Conservation (phyloP, 2,888 invertebrate genomes). For the Melieria picta region DNA sequence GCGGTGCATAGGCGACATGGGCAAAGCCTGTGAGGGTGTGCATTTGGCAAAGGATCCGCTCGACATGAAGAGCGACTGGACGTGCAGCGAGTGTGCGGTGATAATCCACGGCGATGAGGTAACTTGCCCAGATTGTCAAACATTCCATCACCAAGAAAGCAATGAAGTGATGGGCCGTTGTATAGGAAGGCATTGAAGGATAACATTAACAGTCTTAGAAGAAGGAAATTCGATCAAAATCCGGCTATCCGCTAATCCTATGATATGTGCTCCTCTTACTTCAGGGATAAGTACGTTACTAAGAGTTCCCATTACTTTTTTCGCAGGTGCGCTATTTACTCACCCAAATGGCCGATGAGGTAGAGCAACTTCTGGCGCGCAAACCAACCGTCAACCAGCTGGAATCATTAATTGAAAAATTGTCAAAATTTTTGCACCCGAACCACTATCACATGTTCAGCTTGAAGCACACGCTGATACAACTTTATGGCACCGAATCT, state of each 20-base stretch:
- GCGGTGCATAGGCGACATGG: constrained; percentile 67
- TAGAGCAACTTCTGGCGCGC: constrained; percentile 71
- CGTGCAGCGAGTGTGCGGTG: constrained; percentile 76
- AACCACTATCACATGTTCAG: constrained; percentile 87
- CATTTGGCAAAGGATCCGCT: constrained; percentile 79
- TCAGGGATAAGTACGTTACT: neutral
- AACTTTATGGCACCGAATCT: constrained; percentile 78
- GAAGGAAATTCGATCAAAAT: too few relatives aligned
- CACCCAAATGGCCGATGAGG: constrained; percentile 80
- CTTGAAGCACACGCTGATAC: constrained; percentile 83
- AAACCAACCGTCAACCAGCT: constrained; percentile 71
- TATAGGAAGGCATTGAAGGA: too few relatives aligned
- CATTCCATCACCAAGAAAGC: neutral
- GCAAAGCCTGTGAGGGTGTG: constrained; percentile 72
- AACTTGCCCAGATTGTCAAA: neutral
- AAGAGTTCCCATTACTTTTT: neutral
- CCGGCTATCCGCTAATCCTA: too few relatives aligned
- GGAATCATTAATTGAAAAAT: constrained; percentile 74
- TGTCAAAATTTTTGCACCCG: constrained; percentile 81
- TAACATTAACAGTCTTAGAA: too few relatives aligned
- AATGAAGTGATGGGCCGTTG: too few relatives aligned
- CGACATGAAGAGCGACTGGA: constrained; percentile 79
- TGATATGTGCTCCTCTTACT: too few relatives aligned
- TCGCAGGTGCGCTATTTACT: constrained; percentile 69
- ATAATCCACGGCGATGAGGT: constrained; percentile 74